These are phyloP conservation scores for Notolabrus celidotus DNA, from an alignment of 2,797 vertebrate species.

Conservation along the genomic window DNA sequence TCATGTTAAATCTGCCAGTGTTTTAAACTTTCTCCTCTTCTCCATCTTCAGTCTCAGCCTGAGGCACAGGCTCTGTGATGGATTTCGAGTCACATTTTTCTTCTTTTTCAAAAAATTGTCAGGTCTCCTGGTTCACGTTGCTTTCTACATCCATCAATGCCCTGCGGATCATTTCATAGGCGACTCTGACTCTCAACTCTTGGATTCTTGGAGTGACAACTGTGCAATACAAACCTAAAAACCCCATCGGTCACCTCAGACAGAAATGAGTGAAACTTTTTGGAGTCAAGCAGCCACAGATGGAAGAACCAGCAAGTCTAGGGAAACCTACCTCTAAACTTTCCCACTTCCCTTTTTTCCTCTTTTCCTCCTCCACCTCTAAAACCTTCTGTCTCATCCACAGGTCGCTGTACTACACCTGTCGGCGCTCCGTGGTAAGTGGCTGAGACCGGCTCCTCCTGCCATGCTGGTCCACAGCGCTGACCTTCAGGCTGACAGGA, in stretches of 20 bases:
- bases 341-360: constrained; percentile 28
- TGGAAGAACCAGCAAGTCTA: constrained; percentile 1
- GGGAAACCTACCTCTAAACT: constrained; percentile 32
- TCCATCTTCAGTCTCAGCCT: constrained; percentile 47
- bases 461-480: constrained; percentile 52
- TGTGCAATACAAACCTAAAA: constrained; percentile 26
- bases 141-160: constrained; percentile 43
- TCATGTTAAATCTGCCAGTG: constrained; percentile 49
- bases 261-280: constrained; percentile 19
- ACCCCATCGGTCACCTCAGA: constrained; percentile 41
- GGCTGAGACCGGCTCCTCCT: constrained; percentile 44
- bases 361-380: constrained; percentile 27
- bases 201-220: constrained; percentile 32
- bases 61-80: constrained; percentile 37
- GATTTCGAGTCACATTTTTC: constrained; percentile 62
- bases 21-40: constrained; percentile 33
- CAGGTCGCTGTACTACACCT: constrained; percentile 56
- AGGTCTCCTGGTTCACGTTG: constrained; percentile 44
- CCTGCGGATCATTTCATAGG: constrained; percentile 35
- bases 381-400: constrained; percentile 47
- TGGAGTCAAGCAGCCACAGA: background rate
- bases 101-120: constrained; percentile 55
- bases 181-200: constrained; percentile 26
- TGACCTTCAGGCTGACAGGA: constrained; percentile 81
- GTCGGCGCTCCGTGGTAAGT: constrained; percentile 50